phyloP scores from a whole-genome alignment of 1,140 invertebrate species.

The Diachasma alloeum region DNA sequence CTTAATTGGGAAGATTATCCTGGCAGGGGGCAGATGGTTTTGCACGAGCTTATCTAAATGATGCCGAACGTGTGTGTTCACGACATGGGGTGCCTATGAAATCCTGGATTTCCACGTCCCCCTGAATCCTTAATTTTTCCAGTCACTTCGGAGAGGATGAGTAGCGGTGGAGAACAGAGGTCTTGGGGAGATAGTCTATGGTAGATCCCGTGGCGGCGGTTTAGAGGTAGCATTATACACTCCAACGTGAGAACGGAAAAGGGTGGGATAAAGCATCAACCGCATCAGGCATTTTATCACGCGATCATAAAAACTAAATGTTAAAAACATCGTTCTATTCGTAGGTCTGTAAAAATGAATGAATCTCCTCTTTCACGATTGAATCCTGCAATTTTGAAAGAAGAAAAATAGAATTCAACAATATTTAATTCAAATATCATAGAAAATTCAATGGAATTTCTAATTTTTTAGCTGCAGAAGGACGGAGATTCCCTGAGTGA shows the following conservation, averaged over 20 bases:
- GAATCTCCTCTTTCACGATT: not conserved
- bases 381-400: too few species aligned
- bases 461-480: too few species aligned
- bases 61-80: not conserved
- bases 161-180: not conserved
- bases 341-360: not conserved
- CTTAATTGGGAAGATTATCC: conserved; percentile 31
- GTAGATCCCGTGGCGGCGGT: not conserved
- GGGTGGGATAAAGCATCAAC: not conserved
- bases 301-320: not conserved
- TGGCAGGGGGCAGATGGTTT: conserved; percentile 21
- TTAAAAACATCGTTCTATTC: not conserved
- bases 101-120: not conserved
- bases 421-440: too few species aligned
- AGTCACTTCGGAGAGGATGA: not conserved
- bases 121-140: not conserved
- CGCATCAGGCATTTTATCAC: not conserved
- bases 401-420: too few species aligned
- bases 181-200: not conserved
- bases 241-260: conserved; percentile 21
- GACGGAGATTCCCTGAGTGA: too few species aligned
- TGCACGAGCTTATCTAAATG: conserved; percentile 11
- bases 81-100: not conserved
- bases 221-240: not conserved
- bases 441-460: too few species aligned